phyloP scores from a whole-genome alignment of 2,113 vertebrate species.

The Paralichthys olivaceus region DNA sequence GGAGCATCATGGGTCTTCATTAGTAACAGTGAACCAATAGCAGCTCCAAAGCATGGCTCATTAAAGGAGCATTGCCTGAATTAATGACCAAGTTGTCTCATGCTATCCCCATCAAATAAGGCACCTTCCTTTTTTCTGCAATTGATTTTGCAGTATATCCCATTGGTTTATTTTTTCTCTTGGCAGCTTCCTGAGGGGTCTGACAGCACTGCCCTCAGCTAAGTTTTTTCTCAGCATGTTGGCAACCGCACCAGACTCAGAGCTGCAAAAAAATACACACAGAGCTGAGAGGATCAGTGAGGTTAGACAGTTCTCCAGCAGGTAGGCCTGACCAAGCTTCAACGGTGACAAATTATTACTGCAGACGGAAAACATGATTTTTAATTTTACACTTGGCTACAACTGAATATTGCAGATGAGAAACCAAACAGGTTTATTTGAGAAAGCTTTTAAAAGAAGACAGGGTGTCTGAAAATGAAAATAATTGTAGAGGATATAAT shows the following conservation, averaged over 20 bases:
- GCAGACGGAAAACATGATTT: conserved; percentile 41
- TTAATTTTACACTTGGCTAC: conserved; percentile 41
- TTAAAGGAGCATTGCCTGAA: conserved; percentile 39
- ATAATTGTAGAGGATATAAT: not conserved
- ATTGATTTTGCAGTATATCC: conserved; percentile 6
- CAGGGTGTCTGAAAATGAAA: conserved; percentile 10
- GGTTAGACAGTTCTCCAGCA: conserved; percentile 16
- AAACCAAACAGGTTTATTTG: not conserved
- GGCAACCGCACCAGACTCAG: conserved; percentile 13
- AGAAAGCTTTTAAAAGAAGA: conserved; percentile 13
- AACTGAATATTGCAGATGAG: conserved; percentile 18
- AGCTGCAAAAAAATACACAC: conserved; percentile 24
- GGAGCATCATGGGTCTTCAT: conserved; percentile 6
- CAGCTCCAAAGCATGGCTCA: conserved; percentile 35
- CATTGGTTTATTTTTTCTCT: conserved; percentile 7
- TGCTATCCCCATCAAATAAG: conserved; percentile 26
- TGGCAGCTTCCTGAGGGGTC: conserved; percentile 25
- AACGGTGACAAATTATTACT: conserved; percentile 30
- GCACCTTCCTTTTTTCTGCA: conserved; percentile 5
- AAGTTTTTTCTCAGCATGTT: conserved; percentile 16
- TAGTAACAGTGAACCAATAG: conserved; percentile 11
- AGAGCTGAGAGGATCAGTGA: conserved; percentile 37
- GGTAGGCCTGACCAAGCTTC: conserved; percentile 1
- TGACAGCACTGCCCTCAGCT: conserved; percentile 23
- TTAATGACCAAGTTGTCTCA: conserved; percentile 20